These are phyloP conservation scores for Lordiphosa mommai DNA, from an alignment of 1,140 invertebrate species.

Conservation along the genomic window DNA sequence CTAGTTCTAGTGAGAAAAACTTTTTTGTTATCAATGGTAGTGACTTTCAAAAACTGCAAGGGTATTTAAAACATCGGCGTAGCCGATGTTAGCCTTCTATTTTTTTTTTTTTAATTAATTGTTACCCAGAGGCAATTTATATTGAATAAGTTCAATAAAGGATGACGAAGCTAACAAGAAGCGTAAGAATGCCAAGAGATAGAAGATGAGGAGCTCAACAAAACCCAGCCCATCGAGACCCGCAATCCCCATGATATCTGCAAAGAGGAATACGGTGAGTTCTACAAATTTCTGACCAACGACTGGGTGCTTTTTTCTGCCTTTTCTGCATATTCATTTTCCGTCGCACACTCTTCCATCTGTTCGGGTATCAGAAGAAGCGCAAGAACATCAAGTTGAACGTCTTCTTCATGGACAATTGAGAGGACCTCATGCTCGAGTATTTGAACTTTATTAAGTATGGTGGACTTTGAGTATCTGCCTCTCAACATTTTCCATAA, in stretches of 20 bases:
- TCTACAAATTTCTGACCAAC: constrained; percentile 99
- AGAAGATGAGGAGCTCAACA: constrained; percentile 98
- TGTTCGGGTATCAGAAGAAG: constrained; percentile 98
- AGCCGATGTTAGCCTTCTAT: no score
- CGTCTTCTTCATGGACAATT: constrained; percentile 99
- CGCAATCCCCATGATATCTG: constrained; percentile 98
- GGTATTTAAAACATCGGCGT: no score
- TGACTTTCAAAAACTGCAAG: no score
- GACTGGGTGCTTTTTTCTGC: constrained; percentile 99
- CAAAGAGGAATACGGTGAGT: constrained; percentile 99
- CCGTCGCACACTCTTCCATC: constrained; percentile 96
- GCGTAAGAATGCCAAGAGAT: constrained; percentile 93
- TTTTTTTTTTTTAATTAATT: no score
- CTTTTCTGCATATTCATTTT: constrained; percentile 97
- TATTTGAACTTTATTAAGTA: constrained; percentile 97
- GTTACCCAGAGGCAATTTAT: no score
- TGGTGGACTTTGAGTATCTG: constrained; percentile 98
- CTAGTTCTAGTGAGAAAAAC: no score
- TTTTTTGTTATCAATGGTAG: no score
- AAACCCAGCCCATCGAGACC: constrained; percentile 99
- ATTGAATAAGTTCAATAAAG: no score
- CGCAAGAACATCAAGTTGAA: constrained; percentile 99
- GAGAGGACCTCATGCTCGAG: constrained; percentile 98
- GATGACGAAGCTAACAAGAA: constrained; percentile 90
- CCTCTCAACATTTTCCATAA: constrained; percentile 99